phyloP scores from a whole-genome alignment of 2,888 invertebrate species.

The Ophion ventricosus region DNA sequence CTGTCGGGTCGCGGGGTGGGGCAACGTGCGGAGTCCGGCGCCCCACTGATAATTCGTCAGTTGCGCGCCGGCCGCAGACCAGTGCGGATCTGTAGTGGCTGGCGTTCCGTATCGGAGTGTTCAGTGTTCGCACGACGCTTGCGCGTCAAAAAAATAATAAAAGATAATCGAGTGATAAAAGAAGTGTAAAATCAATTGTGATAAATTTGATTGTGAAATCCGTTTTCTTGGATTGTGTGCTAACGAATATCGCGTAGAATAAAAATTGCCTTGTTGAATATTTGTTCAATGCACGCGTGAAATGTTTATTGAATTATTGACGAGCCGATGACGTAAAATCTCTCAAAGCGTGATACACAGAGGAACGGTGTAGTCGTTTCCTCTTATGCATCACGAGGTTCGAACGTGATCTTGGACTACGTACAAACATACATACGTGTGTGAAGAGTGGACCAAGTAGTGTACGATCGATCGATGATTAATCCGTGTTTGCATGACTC shows the following conservation, averaged over 20 bases:
- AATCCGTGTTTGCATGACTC: conserved; percentile 37
- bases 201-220: background rate
- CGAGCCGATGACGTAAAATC: conserved; percentile 14
- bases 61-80: conserved; percentile 70
- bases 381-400: conserved; percentile 41
- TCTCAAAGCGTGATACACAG: too few species aligned
- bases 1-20: too few species aligned
- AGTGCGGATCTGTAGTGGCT: conserved; percentile 58
- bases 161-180: conserved; percentile 10
- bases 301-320: conserved; percentile 36
- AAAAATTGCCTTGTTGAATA: background rate
- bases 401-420: conserved; percentile 48
- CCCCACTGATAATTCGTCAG: conserved; percentile 61
- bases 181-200: background rate
- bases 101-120: conserved; percentile 15
- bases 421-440: background rate
- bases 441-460: conserved; percentile 18
- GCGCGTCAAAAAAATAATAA: background rate
- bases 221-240: background rate
- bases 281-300: background rate
- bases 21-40: conserved; percentile 19
- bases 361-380: too few species aligned
- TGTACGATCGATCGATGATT: conserved; percentile 42
- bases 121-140: background rate
- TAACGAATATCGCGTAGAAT: background rate